phyloP scores from a whole-genome alignment of 35 echinoderm and acorn worm genomes.

The Holothuria glaberrima region DNA sequence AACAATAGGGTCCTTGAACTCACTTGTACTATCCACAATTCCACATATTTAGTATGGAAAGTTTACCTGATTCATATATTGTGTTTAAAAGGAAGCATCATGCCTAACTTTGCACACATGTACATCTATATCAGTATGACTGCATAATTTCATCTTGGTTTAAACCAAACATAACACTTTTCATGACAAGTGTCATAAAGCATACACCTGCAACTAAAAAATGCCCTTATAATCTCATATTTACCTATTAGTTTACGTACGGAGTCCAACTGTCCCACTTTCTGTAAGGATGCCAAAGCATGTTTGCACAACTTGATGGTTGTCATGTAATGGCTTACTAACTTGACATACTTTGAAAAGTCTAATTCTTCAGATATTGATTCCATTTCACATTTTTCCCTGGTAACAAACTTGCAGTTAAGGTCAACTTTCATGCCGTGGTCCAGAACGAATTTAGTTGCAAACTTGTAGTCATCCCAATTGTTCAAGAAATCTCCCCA shows the following conservation, averaged over 20 bases:
- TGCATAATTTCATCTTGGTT: too few relatives aligned
- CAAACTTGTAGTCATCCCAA: slow-evolving; percentile 32
- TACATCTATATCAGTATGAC: too few relatives aligned
- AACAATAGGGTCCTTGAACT: too few relatives aligned
- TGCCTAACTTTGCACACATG: too few relatives aligned
- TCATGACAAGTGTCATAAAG: too few relatives aligned
- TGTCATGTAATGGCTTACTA: slow-evolving; percentile 26
- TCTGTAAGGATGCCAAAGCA: slow-evolving; percentile 8
- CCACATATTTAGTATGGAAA: too few relatives aligned
- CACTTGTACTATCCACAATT: too few relatives aligned
- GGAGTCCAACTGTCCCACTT: background rate
- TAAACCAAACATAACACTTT: too few relatives aligned
- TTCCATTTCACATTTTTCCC: slow-evolving; percentile 44
- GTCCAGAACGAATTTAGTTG: slow-evolving; percentile 43
- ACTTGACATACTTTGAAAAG: slow-evolving; percentile 22
- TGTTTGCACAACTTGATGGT: slow-evolving; percentile 28
- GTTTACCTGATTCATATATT: too few relatives aligned
- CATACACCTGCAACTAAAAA: background rate
- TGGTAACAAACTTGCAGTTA: slow-evolving; percentile 24
- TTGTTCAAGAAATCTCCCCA: slow-evolving; percentile 21
- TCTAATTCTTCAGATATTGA: background rate
- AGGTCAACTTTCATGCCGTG: slow-evolving; percentile 20
- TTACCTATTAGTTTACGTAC: slow-evolving; percentile 23
- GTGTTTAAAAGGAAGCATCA: too few relatives aligned
- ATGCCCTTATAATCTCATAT: background rate